A percentile compares a stretch with the other conserved stretches of the same genome.
Evolutionary conservation across 2,797 vertebrate genomes (phyloP).

Genomic region (Prunella strophiata): DNA sequence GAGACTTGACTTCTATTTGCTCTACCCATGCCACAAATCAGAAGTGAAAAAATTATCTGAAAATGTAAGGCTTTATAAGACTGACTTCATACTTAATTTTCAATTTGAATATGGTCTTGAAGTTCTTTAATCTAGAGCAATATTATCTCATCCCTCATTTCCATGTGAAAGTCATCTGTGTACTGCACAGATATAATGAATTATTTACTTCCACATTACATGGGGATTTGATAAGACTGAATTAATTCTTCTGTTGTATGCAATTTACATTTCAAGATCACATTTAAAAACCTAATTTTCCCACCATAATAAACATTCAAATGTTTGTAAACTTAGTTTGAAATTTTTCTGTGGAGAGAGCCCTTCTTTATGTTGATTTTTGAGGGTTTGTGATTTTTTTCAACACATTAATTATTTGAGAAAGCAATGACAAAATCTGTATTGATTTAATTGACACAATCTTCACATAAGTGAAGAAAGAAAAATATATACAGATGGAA

Average conservation of each 20-base stretch:
- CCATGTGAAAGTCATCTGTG: not conserved
- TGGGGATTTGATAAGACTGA: not conserved
- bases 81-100: not conserved
- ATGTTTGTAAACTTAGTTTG: not conserved
- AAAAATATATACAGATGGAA: not conserved
- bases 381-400: not conserved
- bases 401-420: not conserved
- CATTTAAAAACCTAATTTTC: not conserved
- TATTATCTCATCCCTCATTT: not conserved
- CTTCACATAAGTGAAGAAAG: not conserved
- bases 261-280: not conserved
- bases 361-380: not conserved
- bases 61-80: not conserved
- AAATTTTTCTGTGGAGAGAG: not conserved
- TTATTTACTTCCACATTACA: not conserved
- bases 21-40: not conserved
- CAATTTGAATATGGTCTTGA: not conserved
- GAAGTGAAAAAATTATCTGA: not conserved
- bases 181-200: not conserved
- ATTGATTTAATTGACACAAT: not conserved
- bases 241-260: not conserved
- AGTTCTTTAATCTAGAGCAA: not conserved
- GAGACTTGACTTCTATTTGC: not conserved
- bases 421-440: not conserved
- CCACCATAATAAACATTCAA: not conserved